Evolutionary conservation across 2,888 invertebrate species (phyloP).

Genomic region (Adela reaumurella): DNA sequence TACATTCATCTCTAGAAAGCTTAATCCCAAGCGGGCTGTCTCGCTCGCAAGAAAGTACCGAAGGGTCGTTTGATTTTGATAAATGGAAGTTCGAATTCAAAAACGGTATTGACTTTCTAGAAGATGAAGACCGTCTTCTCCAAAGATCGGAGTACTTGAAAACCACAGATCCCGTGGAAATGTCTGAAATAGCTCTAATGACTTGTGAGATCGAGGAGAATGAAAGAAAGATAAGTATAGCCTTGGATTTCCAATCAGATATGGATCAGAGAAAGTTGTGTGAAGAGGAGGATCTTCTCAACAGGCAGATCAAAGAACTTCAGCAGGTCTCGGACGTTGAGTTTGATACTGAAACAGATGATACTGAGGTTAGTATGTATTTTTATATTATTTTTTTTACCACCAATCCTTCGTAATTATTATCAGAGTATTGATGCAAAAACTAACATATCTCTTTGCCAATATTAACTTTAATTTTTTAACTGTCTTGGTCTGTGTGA

Average conservation of each 20-base stretch:
- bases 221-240: slow-evolving; percentile 56
- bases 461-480: too few species aligned
- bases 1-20: slow-evolving; percentile 46
- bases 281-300: slow-evolving; percentile 72
- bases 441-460: too few species aligned
- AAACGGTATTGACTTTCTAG: slow-evolving; percentile 37
- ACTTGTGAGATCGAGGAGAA: slow-evolving; percentile 52
- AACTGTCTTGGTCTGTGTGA: too few species aligned
- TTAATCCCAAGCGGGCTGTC: slow-evolving; percentile 34
- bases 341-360: slow-evolving; percentile 79
- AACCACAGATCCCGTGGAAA: slow-evolving; percentile 42
- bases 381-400: too few species aligned
- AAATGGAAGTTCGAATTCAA: slow-evolving; percentile 46
- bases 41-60: slow-evolving; percentile 41
- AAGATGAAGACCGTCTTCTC: slow-evolving; percentile 39
- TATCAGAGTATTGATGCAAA: too few species aligned
- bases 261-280: slow-evolving; percentile 71
- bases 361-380: slow-evolving; percentile 53
- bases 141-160: slow-evolving; percentile 40
- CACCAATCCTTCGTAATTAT: too few species aligned
- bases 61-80: slow-evolving; percentile 41
- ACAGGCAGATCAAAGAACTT: slow-evolving; percentile 72
- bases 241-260: slow-evolving; percentile 62
- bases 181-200: slow-evolving; percentile 51
- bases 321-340: slow-evolving; percentile 70